These are phyloP conservation scores for Odontamblyopus lacepedii DNA, from an alignment of 2,797 vertebrate species.

Conservation along the genomic window DNA sequence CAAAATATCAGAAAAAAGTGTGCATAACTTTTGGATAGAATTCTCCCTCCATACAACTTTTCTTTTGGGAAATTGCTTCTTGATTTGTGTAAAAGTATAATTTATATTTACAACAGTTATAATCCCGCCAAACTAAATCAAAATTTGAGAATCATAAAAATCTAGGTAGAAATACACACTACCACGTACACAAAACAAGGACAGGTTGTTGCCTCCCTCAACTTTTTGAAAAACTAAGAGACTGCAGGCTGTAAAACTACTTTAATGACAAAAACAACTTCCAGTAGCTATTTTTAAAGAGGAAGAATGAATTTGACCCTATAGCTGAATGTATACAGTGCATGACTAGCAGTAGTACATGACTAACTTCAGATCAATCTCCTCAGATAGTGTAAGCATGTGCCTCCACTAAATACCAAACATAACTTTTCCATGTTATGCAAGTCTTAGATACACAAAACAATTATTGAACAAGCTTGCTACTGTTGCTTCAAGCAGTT, in stretches of 20 bases:
- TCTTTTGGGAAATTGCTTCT: too few species aligned
- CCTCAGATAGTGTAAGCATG: neutral
- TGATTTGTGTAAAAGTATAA: too few species aligned
- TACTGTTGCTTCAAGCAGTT: conserved; percentile 16
- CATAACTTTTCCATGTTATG: conserved; percentile 4
- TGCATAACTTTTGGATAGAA: too few species aligned
- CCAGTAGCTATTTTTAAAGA: conserved; percentile 37
- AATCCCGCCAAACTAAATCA: too few species aligned
- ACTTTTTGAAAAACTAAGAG: neutral
- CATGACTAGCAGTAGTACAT: neutral
- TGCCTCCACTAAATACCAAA: neutral
- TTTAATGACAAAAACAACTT: neutral
- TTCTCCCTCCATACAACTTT: too few species aligned
- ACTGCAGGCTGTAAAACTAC: neutral
- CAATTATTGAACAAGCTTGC: conserved; percentile 5
- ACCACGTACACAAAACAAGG: neutral
- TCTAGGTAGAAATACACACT: neutral
- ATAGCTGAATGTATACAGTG: conserved; percentile 14
- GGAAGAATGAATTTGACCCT: conserved; percentile 34
- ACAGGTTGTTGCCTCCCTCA: neutral
- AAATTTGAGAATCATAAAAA: too few species aligned
- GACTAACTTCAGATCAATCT: conserved; percentile 16
- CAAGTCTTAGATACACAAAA: conserved; percentile 10
- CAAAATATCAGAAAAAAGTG: too few species aligned
- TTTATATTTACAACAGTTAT: too few species aligned